Conservation (phyloP, 2,888 invertebrate species). For the Meganola albula region DNA sequence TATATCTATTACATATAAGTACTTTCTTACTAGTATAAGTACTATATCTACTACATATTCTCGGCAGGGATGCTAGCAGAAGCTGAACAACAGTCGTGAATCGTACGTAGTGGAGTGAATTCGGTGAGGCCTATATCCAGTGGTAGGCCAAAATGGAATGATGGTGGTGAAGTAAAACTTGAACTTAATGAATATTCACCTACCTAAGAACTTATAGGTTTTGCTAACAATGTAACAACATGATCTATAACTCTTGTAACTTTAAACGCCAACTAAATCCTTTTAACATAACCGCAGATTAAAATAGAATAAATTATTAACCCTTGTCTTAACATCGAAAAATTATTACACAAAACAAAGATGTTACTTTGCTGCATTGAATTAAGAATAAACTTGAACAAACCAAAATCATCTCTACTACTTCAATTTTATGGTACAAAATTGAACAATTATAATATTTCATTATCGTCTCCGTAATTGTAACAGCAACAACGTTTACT, state of each 20-base stretch:
- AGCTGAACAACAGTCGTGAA: no score
- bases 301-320: slow-evolving; percentile 65
- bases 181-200: no score
- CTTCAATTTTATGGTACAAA: slow-evolving; percentile 22
- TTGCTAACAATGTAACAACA: no score
- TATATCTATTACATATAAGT: no score
- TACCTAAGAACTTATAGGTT: no score
- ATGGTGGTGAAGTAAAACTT: no score
- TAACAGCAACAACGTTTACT: slow-evolving; percentile 61
- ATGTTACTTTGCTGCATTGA: slow-evolving; percentile 54
- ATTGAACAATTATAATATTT: slow-evolving; percentile 26
- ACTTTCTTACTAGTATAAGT: no score
- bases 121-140: no score
- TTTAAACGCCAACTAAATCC: slow-evolving; percentile 14
- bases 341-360: slow-evolving; percentile 61
- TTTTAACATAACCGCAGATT: slow-evolving; percentile 31
- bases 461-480: slow-evolving; percentile 66
- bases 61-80: no score
- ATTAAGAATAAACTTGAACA: slow-evolving; percentile 33
- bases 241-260: slow-evolving; percentile 8
- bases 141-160: no score
- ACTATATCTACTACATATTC: no score
- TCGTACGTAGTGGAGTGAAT: no score
- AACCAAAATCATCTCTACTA: slow-evolving; percentile 30
- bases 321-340: slow-evolving; percentile 63